Evolutionary conservation across 2,888 invertebrate genomes (phyloP).

Genomic region (Pseudanteris insignis): DNA sequence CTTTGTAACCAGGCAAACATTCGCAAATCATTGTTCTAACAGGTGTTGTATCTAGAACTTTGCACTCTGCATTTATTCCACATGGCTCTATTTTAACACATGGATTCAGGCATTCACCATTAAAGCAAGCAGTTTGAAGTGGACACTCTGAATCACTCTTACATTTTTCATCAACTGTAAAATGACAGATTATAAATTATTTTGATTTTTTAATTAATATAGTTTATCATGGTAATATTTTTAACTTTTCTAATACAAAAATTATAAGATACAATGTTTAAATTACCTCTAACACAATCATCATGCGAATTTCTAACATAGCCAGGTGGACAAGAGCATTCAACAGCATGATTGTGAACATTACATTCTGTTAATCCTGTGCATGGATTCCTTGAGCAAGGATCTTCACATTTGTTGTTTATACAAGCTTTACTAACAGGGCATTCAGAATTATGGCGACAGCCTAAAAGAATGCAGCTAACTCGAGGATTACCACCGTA

Average conservation of each 20-base stretch:
- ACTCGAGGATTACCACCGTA: constrained; percentile 83
- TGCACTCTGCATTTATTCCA: constrained; percentile 81
- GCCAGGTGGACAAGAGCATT: constrained; percentile 85
- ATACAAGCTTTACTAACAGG: constrained; percentile 83
- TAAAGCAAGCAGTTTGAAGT: constrained; percentile 83
- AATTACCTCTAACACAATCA: constrained; percentile 70
- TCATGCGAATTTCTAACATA: constrained; percentile 73
- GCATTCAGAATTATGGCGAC: constrained; percentile 82
- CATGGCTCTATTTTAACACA: constrained; percentile 83
- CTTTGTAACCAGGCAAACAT: constrained; percentile 85
- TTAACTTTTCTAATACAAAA: too few species aligned
- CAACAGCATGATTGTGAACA: constrained; percentile 78
- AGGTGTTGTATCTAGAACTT: constrained; percentile 81
- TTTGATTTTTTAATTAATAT: too few species aligned
- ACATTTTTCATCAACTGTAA: constrained; percentile 70
- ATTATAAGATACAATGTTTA: too few species aligned
- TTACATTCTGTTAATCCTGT: constrained; percentile 79
- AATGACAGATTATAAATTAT: too few species aligned
- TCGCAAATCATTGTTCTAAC: constrained; percentile 90
- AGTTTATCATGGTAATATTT: too few species aligned
- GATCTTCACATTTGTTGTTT: constrained; percentile 81
- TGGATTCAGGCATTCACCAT: constrained; percentile 83
- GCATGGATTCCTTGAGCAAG: constrained; percentile 79
- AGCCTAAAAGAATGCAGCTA: constrained; percentile 82
- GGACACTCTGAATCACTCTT: constrained; percentile 84